Conservation (phyloP, 2,113 vertebrate genomes). For the Ptyas mucosa region DNA sequence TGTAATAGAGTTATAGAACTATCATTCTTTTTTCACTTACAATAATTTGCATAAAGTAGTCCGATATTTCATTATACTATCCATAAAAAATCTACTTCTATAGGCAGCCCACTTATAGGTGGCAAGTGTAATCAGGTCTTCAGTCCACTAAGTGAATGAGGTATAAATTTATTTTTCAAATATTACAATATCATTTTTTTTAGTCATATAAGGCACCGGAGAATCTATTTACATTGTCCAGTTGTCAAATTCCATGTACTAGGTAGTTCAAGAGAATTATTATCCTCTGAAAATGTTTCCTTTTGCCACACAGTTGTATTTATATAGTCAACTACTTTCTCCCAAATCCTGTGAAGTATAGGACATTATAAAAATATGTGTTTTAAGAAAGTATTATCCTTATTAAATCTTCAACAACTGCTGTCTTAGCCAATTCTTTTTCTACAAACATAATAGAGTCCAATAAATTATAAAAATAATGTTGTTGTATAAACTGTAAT, state of each 20-base stretch:
- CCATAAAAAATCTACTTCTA: no score
- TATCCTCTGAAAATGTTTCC: not conserved
- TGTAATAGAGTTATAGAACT: no score
- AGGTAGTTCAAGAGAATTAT: not conserved
- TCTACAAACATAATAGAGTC: not conserved
- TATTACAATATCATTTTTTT: no score
- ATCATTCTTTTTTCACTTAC: no score
- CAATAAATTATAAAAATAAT: not conserved
- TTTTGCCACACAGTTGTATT: not conserved
- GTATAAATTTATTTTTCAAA: no score
- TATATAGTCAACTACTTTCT: not conserved
- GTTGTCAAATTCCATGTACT: not conserved
- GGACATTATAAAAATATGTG: not conserved
- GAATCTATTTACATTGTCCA: not conserved
- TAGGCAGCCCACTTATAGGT: no score
- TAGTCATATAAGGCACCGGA: no score
- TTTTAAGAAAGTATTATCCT: not conserved
- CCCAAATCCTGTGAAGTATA: not conserved
- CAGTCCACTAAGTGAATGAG: no score
- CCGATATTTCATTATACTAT: no score
- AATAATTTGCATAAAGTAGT: no score
- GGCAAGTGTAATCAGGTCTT: no score
- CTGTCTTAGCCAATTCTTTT: not conserved
- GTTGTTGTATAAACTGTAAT: not conserved
- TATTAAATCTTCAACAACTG: not conserved